These are phyloP conservation scores for Chaenocephalus aceratus DNA, from an alignment of 2,113 vertebrate genomes.

Conservation along the genomic window DNA sequence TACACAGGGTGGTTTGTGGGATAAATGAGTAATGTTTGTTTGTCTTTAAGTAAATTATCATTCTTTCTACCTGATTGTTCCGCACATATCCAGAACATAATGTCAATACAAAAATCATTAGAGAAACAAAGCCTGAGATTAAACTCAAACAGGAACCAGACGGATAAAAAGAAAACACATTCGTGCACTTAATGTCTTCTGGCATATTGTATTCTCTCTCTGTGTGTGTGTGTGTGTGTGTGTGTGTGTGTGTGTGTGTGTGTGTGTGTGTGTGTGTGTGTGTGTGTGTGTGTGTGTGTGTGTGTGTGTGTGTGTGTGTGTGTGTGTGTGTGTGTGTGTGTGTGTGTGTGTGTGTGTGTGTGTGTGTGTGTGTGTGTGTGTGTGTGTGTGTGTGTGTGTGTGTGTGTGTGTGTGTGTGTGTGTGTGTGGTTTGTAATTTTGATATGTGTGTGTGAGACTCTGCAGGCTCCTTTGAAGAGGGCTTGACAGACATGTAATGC, in stretches of 20 bases:
- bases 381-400: background rate
- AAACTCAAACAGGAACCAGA: background rate
- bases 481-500: background rate
- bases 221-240: background rate
- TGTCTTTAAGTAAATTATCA: conserved; percentile 28
- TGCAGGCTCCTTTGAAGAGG: conserved; percentile 41
- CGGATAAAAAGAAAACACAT: conserved; percentile 33
- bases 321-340: background rate
- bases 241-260: background rate
- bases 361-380: background rate
- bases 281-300: background rate
- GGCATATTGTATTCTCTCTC: background rate
- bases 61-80: background rate
- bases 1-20: conserved; percentile 31
- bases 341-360: conserved; percentile 10
- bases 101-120: conserved; percentile 23
- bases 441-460: conserved; percentile 14
- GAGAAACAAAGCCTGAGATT: conserved; percentile 27
- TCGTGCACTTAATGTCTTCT: conserved; percentile 13
- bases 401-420: background rate
- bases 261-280: too few relatives aligned
- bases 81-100: background rate
- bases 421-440: conserved; percentile 1
- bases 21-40: conserved; percentile 33
- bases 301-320: background rate